phyloP scores from a whole-genome alignment of 2,797 vertebrate genomes.

The Novumbra hubbsi region DNA sequence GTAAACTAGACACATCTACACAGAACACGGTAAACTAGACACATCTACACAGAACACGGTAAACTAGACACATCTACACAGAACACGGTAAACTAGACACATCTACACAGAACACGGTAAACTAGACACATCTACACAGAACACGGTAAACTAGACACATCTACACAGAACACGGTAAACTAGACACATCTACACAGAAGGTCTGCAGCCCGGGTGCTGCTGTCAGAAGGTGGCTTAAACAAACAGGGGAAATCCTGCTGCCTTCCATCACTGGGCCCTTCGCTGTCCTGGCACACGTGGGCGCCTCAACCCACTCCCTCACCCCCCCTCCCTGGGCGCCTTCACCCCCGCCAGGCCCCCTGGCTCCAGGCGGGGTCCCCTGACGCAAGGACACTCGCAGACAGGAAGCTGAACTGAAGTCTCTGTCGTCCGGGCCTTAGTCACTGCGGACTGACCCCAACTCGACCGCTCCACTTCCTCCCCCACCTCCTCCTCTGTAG shows the following conservation, averaged over 20 bases:
- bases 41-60: no score
- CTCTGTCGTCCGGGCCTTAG: constrained; percentile 71
- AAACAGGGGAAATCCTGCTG: constrained; percentile 79
- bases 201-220: neutral
- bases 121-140: no score
- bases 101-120: no score
- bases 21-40: no score
- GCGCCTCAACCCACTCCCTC: constrained; percentile 15
- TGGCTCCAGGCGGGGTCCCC: constrained; percentile 72
- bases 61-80: no score
- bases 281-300: constrained; percentile 59
- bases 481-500: constrained; percentile 53
- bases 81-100: no score
- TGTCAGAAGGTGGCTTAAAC: constrained; percentile 53
- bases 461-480: constrained; percentile 71
- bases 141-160: no score
- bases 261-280: constrained; percentile 67
- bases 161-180: no score
- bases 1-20: no score
- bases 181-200: neutral
- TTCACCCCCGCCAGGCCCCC: constrained; percentile 31
- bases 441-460: constrained; percentile 71
- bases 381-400: constrained; percentile 71
- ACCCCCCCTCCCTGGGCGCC: constrained; percentile 20
- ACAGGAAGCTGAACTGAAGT: constrained; percentile 75